A percentile compares a stretch with the other conserved stretches of the same genome.
These are phyloP conservation scores for Alexandromys fortis DNA, from an alignment of 2,113 vertebrate species.

Conservation along the genomic window DNA sequence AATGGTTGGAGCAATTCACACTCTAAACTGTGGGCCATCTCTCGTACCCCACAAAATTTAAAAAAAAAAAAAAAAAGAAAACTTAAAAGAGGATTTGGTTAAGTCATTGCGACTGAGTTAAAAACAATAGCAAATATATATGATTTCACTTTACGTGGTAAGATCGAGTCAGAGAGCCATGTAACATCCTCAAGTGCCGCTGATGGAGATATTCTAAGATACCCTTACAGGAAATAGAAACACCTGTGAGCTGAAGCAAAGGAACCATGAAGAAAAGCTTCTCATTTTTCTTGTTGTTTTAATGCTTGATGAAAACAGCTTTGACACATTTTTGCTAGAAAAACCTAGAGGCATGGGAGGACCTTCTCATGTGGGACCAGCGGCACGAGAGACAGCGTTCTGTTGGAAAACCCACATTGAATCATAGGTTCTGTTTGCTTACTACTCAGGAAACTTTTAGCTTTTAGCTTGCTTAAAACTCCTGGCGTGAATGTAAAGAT, in stretches of 20 bases:
- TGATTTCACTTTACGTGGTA: neutral
- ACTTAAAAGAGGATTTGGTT: neutral
- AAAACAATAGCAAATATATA: neutral
- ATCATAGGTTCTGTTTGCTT: neutral
- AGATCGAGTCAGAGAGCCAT: neutral
- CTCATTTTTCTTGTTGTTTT: neutral
- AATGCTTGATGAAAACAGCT: neutral
- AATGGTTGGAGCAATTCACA: neutral
- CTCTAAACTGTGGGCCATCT: neutral
- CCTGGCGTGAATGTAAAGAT: neutral
- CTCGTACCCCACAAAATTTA: neutral
- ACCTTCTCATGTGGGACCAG: neutral
- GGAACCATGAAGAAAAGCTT: neutral
- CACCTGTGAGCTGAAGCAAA: neutral
- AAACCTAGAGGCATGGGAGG: neutral
- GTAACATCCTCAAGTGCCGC: neutral
- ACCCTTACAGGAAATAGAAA: neutral
- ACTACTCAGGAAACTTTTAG: neutral
- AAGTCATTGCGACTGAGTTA: neutral
- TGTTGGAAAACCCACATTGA: neutral
- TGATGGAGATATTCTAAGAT: conserved; percentile 1
- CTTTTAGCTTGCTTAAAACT: conserved; percentile 7
- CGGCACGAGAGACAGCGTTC: neutral
- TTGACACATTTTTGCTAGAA: neutral
- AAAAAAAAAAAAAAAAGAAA: neutral